Evolutionary conservation across 1,140 invertebrate species (phyloP).

Genomic region (Philotrypesis tridentata): DNA sequence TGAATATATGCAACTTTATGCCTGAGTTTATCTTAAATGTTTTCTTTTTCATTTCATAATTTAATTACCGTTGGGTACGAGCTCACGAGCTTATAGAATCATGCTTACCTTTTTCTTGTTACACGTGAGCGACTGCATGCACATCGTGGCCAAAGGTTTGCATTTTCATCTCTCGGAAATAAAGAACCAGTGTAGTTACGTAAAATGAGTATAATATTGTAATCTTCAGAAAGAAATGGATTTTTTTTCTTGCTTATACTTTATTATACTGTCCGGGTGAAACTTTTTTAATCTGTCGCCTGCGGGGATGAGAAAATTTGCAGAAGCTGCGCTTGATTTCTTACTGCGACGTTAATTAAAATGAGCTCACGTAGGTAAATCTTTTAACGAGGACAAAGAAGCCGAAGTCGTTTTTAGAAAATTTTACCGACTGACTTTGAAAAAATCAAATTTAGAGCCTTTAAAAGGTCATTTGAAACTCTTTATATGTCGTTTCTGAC

Average conservation of each 20-base stretch:
- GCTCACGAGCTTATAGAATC: too few species aligned
- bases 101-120: too few species aligned
- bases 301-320: not conserved
- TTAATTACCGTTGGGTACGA: not conserved
- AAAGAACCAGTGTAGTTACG: not conserved
- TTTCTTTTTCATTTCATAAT: not conserved
- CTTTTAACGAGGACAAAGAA: too few species aligned
- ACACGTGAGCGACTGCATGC: too few species aligned
- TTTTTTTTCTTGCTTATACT: not conserved
- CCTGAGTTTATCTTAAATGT: too few species aligned
- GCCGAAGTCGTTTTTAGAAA: not conserved
- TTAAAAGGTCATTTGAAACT: too few species aligned
- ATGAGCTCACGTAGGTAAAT: not conserved
- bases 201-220: not conserved
- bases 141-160: too few species aligned
- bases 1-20: too few species aligned
- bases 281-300: constrained; percentile 12
- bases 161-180: too few species aligned
- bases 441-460: too few species aligned
- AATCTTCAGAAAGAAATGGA: not conserved
- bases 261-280: not conserved
- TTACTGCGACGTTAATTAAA: constrained; percentile 18
- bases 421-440: too few species aligned
- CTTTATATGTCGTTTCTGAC: too few species aligned
- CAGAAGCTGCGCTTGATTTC: not conserved